These are phyloP conservation scores for Mustela nigripes DNA, from an alignment of 2,113 vertebrate species.

Conservation along the genomic window DNA sequence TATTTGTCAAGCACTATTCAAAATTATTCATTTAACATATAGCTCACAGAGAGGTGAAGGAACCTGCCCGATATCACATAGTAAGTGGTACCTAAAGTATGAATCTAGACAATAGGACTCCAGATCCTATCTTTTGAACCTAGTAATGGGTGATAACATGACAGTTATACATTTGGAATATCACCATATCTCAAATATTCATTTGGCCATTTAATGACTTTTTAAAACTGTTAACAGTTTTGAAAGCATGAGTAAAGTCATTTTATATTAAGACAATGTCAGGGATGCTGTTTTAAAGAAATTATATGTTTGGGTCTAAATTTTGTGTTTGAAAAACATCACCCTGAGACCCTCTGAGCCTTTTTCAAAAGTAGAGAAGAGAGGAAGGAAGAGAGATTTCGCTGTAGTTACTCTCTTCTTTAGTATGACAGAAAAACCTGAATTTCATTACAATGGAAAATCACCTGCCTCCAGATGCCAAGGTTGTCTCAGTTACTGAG, in stretches of 20 bases:
- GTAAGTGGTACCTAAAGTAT: neutral
- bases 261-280: neutral
- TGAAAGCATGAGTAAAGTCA: neutral
- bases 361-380: neutral
- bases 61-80: neutral
- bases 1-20: neutral
- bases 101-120: neutral
- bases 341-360: neutral
- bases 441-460: neutral
- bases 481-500: neutral
- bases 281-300: neutral
- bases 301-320: neutral
- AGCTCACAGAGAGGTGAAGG: neutral
- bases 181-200: neutral
- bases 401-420: neutral
- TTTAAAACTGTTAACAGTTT: neutral
- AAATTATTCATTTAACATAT: neutral
- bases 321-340: neutral
- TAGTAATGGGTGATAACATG: neutral
- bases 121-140: neutral
- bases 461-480: neutral
- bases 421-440: neutral
- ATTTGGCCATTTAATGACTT: neutral
- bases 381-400: neutral
- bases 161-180: neutral